Evolutionary conservation across 2,113 vertebrate species (phyloP).

Genomic region (Burhinus bistriatus): DNA sequence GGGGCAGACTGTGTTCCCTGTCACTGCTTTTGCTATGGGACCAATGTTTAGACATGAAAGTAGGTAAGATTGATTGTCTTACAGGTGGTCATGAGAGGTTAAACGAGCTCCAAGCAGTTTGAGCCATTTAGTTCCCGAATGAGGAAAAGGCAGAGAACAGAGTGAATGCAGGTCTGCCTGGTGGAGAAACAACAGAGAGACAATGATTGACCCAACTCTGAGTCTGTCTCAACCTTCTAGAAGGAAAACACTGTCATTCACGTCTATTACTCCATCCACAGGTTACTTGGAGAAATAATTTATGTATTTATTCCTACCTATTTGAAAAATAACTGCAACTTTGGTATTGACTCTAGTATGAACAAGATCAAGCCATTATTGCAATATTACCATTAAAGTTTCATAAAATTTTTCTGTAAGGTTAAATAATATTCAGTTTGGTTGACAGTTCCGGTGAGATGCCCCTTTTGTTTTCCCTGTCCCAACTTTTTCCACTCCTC

Average conservation of each 20-base stretch:
- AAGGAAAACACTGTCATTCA: neutral
- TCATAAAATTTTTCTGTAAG: neutral
- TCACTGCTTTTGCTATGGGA: neutral
- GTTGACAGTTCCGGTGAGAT: neutral
- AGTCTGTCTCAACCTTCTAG: neutral
- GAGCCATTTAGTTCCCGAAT: neutral
- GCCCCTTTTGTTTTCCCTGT: neutral
- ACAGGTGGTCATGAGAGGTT: neutral
- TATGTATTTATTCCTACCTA: neutral
- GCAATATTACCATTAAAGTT: neutral
- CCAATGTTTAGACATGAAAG: neutral
- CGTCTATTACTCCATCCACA: neutral
- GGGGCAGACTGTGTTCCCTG: neutral
- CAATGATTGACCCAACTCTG: neutral
- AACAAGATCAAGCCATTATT: neutral
- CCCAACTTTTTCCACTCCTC: neutral
- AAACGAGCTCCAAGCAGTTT: neutral
- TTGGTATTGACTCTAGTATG: neutral
- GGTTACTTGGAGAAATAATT: neutral
- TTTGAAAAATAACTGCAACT: neutral
- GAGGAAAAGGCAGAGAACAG: neutral
- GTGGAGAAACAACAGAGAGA: neutral
- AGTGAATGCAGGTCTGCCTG: neutral
- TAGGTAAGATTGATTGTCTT: neutral
- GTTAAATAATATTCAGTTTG: neutral